phyloP scores from a whole-genome alignment of 2,113 vertebrate genomes.

The Cottus gobio region DNA sequence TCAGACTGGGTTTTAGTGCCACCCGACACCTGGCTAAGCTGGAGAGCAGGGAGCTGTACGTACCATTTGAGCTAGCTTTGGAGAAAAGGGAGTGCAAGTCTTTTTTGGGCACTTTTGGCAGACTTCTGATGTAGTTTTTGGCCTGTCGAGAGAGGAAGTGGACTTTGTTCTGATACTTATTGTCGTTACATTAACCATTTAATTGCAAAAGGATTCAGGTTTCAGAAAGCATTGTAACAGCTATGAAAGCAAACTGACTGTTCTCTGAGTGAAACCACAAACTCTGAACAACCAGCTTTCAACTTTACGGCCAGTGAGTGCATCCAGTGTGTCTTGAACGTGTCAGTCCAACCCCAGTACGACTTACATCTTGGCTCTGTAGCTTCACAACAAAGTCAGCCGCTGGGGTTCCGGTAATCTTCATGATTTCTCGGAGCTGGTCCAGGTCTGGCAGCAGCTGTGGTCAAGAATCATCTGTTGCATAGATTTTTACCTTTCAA shows the following conservation, averaged over 20 bases:
- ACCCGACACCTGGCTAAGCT: not conserved
- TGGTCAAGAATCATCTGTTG: conserved; percentile 69
- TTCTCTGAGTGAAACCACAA: not conserved
- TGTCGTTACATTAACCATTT: not conserved
- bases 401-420: conserved; percentile 93
- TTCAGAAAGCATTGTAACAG: not conserved
- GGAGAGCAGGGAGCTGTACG: not conserved
- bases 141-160: conserved; percentile 84
- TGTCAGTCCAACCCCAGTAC: not conserved
- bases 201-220: too few relatives aligned
- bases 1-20: not conserved
- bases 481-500: not conserved
- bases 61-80: conserved; percentile 89
- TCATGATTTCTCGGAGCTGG: conserved; percentile 98
- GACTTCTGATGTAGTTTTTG: conserved; percentile 93
- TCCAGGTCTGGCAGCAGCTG: conserved; percentile 88
- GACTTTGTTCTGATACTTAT: not conserved
- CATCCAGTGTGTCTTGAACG: not conserved
- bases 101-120: conserved; percentile 92
- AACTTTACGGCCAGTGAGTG: not conserved
- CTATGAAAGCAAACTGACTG: not conserved
- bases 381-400: conserved; percentile 94
- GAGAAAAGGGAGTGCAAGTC: conserved; percentile 90
- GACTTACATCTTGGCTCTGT: conserved; percentile 93
- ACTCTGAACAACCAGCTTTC: not conserved